Base-by-base conservation (phyloP, 2,888 invertebrate species). In the Melanchra persicariae region DNA sequence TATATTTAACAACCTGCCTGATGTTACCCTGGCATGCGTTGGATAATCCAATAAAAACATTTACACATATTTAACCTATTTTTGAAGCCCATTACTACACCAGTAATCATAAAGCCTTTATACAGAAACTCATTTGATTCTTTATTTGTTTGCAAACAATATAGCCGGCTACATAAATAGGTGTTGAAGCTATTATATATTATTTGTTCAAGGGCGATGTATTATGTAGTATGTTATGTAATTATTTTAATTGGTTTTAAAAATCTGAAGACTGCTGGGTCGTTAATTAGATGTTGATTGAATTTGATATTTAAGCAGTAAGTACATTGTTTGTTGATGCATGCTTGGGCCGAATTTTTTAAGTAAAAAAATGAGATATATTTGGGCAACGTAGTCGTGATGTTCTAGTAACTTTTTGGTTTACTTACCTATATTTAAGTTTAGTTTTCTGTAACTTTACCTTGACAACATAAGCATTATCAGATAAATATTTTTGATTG, bases 61-160 rank as follows among this genome's bases (percentile, higher is more conserved):
- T 26, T 5, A 24, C 34, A 55, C 19, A 40, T 5, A 49, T 43
- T 22, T 55, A 61, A 58, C 77, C 64, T 61, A 71, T 70, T 76
- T 73, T 66, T 57, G 19, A 55, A 62, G 10, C 17, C 55, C 34
- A 70, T 77, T 70, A 67, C 12, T 9, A 26, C 45, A 69, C 57
- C 24, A 63, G 49, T 37, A 54, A 58, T 66, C 69, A 73, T 57
- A 30, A 49, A 70, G 45, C 26, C 61, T 68, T 72, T 76, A 64
- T 77, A 70, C 63, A 69, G 37, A 59, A 55, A 66, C 60, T 45
- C 61, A 70, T 74, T 68, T 54, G 59, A 26, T 58, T 59, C 70
- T 73, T 61, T 63, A 74, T 69, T 74, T 79, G 74, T 80, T 70
- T 79, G 71, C 72, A 58, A 82, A 82, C 76, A 77, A 83, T 81